These are phyloP conservation scores for Drosophila phalerata DNA, from an alignment of 2,888 invertebrate species.

Conservation along the genomic window DNA sequence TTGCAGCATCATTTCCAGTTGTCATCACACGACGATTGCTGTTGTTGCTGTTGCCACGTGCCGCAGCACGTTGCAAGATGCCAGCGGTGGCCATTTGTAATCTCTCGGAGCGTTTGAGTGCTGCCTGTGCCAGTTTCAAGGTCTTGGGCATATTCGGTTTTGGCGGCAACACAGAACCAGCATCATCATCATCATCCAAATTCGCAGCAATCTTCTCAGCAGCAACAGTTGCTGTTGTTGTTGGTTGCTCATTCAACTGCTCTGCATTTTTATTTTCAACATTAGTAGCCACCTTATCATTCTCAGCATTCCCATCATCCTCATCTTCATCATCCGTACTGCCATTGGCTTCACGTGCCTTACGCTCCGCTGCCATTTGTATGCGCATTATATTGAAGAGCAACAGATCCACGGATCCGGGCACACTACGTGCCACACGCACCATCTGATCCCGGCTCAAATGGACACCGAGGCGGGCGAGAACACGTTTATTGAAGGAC, in stretches of 20 bases:
- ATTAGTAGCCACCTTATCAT: not conserved
- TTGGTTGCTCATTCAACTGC: no score
- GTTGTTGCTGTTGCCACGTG: not conserved
- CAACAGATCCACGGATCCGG: slow-evolving; percentile 89
- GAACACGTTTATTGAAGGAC: slow-evolving; percentile 90
- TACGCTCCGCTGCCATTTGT: slow-evolving; percentile 18
- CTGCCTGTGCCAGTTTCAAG: slow-evolving; percentile 11
- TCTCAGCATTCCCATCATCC: not conserved
- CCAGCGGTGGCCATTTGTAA: not conserved
- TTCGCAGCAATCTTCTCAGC: not conserved
- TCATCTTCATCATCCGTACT: not conserved
- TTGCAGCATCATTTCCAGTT: not conserved
- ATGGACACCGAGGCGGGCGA: slow-evolving; percentile 88
- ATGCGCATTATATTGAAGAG: slow-evolving; percentile 82
- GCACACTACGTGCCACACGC: slow-evolving; percentile 87
- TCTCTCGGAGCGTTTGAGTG: slow-evolving; percentile 3
- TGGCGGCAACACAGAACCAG: not conserved
- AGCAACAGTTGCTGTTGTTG: not conserved
- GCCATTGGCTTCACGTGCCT: slow-evolving; percentile 1
- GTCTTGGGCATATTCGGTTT: slow-evolving; percentile 12
- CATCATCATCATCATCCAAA: not conserved
- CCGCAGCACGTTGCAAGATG: not conserved
- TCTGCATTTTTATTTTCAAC: not conserved
- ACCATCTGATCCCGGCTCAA: slow-evolving; percentile 88
- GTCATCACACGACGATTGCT: not conserved